Evolutionary conservation across 2,797 vertebrate species (phyloP).

Genomic region (Poeciliopsis infans): DNA sequence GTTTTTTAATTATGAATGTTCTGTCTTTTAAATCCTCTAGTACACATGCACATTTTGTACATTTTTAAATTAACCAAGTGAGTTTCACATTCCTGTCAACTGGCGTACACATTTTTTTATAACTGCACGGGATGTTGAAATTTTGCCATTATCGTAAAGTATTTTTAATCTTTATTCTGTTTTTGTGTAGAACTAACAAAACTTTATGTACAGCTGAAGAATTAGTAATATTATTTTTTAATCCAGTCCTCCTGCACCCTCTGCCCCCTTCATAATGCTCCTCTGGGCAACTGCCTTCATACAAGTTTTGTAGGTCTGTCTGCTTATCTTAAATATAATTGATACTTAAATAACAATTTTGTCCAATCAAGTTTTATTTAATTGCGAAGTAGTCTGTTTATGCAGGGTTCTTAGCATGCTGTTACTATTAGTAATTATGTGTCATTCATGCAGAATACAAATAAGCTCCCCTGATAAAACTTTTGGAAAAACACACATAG

Average conservation of each 20-base stretch:
- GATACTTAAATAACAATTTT: not conserved
- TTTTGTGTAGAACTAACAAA: too few species aligned
- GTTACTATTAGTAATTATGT: conserved; percentile 47
- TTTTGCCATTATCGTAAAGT: too few species aligned
- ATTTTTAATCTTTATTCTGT: too few species aligned
- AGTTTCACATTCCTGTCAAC: too few species aligned
- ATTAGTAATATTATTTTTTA: not conserved
- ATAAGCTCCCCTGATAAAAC: conserved; percentile 67
- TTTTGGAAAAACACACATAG: conserved; percentile 28
- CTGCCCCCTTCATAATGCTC: too few species aligned
- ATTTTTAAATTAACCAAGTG: too few species aligned
- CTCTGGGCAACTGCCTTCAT: not conserved
- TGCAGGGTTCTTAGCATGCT: not conserved
- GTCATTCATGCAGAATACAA: conserved; percentile 65
- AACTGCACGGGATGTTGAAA: too few species aligned
- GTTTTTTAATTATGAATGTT: too few species aligned
- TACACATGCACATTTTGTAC: too few species aligned
- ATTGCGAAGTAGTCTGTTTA: not conserved
- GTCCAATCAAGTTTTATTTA: not conserved
- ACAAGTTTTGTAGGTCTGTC: not conserved
- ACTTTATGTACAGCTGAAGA: not conserved
- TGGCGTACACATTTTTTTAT: too few species aligned
- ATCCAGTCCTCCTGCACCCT: not conserved
- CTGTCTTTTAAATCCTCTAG: too few species aligned
- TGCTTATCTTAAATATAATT: not conserved